phyloP scores from a whole-genome alignment of 2,797 vertebrate species.

The Fratercula arctica region DNA sequence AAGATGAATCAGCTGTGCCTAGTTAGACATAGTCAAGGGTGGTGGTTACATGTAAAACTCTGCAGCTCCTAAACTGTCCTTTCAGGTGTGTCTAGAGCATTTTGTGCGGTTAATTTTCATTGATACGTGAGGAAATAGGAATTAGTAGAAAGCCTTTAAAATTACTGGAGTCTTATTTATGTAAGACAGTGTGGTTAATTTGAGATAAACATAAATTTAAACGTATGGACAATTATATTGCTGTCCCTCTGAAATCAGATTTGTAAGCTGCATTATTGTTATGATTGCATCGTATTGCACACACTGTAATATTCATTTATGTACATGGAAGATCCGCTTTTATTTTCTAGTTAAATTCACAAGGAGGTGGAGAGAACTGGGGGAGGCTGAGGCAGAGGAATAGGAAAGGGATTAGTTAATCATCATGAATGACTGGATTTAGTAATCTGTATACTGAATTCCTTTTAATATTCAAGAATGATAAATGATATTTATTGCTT shows the following conservation, averaged over 20 bases:
- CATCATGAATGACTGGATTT: not conserved
- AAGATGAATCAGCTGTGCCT: not conserved
- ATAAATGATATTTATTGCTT: not conserved
- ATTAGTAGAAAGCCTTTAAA: not conserved
- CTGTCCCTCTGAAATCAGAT: not conserved
- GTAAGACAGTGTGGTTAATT: not conserved
- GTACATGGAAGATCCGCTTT: not conserved
- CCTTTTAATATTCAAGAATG: not conserved
- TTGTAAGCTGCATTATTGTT: not conserved
- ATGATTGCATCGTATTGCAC: not conserved
- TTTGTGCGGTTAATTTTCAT: not conserved
- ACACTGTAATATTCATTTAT: not conserved
- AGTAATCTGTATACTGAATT: not conserved
- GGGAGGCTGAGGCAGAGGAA: not conserved
- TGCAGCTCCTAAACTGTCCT: not conserved
- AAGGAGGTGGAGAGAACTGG: not conserved
- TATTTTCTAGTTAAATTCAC: not conserved
- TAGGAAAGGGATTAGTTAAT: not conserved
- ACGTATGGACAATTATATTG: not conserved
- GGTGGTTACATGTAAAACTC: not conserved
- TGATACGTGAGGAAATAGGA: not conserved
- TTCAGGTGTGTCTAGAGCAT: not conserved
- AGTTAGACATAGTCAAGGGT: not conserved
- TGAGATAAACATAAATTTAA: not conserved
- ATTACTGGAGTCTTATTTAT: not conserved